phyloP scores from a whole-genome alignment of 2,797 vertebrate genomes.

The Lophius americanus region DNA sequence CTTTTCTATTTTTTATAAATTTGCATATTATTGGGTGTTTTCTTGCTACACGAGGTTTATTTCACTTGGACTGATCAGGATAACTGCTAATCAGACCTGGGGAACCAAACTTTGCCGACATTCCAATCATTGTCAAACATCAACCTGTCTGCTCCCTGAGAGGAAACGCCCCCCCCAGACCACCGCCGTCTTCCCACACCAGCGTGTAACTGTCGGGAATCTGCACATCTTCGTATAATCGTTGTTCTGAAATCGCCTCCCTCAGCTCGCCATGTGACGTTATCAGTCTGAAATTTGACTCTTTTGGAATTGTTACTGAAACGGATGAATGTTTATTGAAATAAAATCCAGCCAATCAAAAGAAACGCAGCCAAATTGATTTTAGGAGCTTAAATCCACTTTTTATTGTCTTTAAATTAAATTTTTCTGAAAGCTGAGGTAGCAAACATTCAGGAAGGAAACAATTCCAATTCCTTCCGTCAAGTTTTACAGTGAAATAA shows the following conservation, averaged over 20 bases:
- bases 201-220: neutral
- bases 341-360: neutral
- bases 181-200: neutral
- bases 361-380: neutral
- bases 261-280: neutral
- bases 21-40: constrained; percentile 4
- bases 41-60: constrained; percentile 3
- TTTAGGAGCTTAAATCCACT: neutral
- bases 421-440: neutral
- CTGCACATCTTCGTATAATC: neutral
- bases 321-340: neutral
- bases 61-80: neutral
- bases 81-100: constrained; percentile 3
- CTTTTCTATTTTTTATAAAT: neutral
- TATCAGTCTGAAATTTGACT: neutral
- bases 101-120: constrained; percentile 18
- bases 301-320: neutral
- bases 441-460: neutral
- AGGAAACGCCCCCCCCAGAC: constrained; percentile 6
- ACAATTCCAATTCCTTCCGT: neutral
- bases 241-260: neutral
- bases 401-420: constrained; percentile 1
- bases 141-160: neutral
- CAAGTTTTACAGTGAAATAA: neutral
- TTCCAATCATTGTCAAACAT: constrained; percentile 14